Evolutionary conservation across 2,113 vertebrate species (phyloP).

Genomic region (Urocolius indicus): DNA sequence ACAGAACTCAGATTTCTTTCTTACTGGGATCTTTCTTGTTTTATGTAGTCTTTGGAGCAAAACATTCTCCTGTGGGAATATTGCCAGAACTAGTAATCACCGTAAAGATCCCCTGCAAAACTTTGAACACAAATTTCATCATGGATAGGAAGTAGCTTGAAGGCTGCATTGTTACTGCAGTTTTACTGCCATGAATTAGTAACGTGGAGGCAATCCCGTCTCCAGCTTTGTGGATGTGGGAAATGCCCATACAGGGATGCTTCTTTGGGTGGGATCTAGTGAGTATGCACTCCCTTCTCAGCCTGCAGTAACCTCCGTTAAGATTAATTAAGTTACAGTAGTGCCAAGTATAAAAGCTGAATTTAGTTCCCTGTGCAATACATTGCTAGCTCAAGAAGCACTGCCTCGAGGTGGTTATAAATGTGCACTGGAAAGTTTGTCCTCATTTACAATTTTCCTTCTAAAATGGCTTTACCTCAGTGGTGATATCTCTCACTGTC

Average conservation of each 20-base stretch:
- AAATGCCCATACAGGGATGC: rapidly evolving
- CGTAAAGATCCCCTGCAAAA: background rate
- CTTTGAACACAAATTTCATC: background rate
- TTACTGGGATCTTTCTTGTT: background rate
- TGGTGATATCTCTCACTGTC: background rate
- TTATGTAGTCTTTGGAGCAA: background rate
- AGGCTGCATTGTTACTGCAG: background rate
- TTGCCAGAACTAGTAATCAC: background rate
- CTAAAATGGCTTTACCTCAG: background rate
- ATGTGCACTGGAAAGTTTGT: background rate
- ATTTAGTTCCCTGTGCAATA: background rate
- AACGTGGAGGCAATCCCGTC: background rate
- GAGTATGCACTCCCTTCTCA: background rate
- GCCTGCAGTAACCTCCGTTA: background rate
- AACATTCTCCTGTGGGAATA: background rate
- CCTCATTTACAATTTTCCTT: background rate
- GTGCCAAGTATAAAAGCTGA: background rate
- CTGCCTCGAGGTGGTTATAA: background rate
- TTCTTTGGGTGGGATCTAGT: background rate
- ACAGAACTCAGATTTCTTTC: background rate
- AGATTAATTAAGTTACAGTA: background rate
- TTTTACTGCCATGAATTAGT: background rate
- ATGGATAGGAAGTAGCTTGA: background rate
- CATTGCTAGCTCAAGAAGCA: background rate
- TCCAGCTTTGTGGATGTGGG: background rate